Evolutionary conservation across 2,888 invertebrate species (phyloP).

Genomic region (Melinaea menophilus): DNA sequence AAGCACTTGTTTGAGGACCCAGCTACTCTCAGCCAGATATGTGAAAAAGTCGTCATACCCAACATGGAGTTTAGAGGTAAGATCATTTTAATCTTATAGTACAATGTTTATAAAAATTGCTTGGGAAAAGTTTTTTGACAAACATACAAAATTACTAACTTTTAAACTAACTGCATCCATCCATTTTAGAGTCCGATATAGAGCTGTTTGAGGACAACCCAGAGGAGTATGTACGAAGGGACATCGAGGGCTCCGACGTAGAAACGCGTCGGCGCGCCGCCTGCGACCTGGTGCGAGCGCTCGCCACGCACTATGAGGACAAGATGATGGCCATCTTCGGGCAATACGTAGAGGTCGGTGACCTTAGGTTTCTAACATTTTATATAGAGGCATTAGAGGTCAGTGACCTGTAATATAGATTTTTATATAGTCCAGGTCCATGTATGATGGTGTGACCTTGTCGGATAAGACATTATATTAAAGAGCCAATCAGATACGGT

Average conservation of each 20-base stretch:
- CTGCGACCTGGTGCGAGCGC: slow-evolving; percentile 95
- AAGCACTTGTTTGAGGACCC: slow-evolving; percentile 93
- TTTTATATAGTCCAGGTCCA: no score
- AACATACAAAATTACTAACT: background rate
- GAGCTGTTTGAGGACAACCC: slow-evolving; percentile 99
- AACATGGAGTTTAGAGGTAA: slow-evolving; percentile 97
- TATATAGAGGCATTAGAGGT: no score
- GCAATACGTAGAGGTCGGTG: slow-evolving; percentile 82
- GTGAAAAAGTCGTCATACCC: slow-evolving; percentile 98
- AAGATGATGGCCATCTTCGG: slow-evolving; percentile 93
- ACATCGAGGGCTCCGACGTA: slow-evolving; percentile 98
- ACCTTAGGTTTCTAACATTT: no score
- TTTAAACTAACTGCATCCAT: background rate
- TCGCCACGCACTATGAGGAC: slow-evolving; percentile 91
- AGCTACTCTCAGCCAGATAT: slow-evolving; percentile 91
- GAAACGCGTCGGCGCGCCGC: slow-evolving; percentile 97
- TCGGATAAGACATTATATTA: no score
- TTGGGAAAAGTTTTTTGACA: background rate
- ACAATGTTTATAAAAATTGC: background rate
- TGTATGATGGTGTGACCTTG: no score
- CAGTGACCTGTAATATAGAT: no score
- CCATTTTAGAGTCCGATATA: slow-evolving; percentile 86
- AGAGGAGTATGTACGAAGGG: slow-evolving; percentile 96
- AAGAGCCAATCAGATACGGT: no score
- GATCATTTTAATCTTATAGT: background rate